Percentiles rank a stretch among this genome's conserved stretches.
phyloP scores from a whole-genome alignment of 1,140 invertebrate species.

The Diabrotica virgifera region DNA sequence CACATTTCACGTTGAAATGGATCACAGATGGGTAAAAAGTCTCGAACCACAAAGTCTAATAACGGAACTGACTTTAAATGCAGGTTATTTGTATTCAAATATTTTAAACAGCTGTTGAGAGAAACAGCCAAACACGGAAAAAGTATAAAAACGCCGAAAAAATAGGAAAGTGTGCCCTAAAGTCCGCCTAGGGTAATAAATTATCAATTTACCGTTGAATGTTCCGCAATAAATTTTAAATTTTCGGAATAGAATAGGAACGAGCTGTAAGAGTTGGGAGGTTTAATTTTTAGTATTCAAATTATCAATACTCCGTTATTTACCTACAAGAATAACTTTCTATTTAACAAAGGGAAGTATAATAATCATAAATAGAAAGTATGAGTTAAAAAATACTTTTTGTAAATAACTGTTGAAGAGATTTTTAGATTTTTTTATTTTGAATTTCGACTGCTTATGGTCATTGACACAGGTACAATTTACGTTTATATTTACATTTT shows the following conservation, averaged over 20 bases:
- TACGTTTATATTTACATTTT: no score
- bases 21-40: slow-evolving; percentile 13
- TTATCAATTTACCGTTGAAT: slow-evolving; percentile 10
- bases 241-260: no score
- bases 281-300: no score
- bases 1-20: slow-evolving; percentile 4
- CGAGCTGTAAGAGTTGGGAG: no score
- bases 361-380: no score
- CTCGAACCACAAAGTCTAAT: slow-evolving; percentile 5
- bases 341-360: not conserved
- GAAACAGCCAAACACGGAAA: slow-evolving; percentile 15
- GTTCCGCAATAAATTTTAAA: not conserved
- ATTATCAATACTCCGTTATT: no score
- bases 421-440: no score
- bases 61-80: slow-evolving; percentile 15
- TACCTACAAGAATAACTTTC: not conserved
- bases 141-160: slow-evolving; percentile 15
- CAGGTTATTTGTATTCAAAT: slow-evolving; percentile 19
- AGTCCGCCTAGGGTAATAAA: slow-evolving; percentile 10
- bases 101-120: slow-evolving; percentile 19
- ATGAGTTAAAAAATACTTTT: no score
- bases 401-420: no score
- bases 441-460: no score
- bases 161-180: slow-evolving; percentile 8
- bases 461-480: no score